Base-by-base conservation (phyloP, 2,888 invertebrate genomes). In the Suillia variegata region DNA sequence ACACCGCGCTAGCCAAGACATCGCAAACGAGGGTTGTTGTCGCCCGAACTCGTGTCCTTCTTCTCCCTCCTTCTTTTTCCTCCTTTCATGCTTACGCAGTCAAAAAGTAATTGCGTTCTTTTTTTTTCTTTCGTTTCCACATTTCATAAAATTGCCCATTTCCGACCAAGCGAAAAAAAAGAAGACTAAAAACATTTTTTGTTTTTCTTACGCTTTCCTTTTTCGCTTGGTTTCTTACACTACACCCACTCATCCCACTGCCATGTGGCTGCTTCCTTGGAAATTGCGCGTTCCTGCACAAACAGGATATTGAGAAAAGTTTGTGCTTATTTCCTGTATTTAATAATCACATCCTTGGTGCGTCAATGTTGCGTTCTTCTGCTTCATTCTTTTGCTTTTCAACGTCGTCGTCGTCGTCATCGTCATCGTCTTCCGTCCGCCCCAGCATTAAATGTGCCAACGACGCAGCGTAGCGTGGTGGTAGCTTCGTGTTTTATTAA, bases 221-320 rank as follows among this genome's bases (percentile, higher is more conserved):
- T n/a, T n/a, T n/a, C n/a, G n/a, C n/a, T n/a, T n/a, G n/a, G 17
- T 13, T 38, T 45, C 45, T 45, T 45, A 20, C 18, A 5, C 8
- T 45, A 38, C 38, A 5, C 20, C 5, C 45, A 38, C n/a, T n/a
- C n/a, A n/a, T n/a, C n/a, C n/a, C n/a, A n/a, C n/a, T 38, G 8
- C 38, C 15, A 8, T 13, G 8, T 38, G 38, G 12, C 13, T 6
- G 8, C 6, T 5, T 45, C 20, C 45, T 45, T 20, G 20, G 18
- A 17, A 18, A 20, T 45, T 18, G 18, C 17, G 45, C 45, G 45
- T 45, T 20, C 45, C 45, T 49, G 6, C 34, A 33, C 33, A n/a
- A n/a, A 58, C 63, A 66, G 67, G 67, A 68, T 68, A 67, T 68
- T 66, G 64, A 62, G 50, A 65, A 67, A 68, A 65, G 61, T 66